Evolutionary conservation across 2,113 vertebrate genomes (phyloP).

Genomic region (Colius striatus): DNA sequence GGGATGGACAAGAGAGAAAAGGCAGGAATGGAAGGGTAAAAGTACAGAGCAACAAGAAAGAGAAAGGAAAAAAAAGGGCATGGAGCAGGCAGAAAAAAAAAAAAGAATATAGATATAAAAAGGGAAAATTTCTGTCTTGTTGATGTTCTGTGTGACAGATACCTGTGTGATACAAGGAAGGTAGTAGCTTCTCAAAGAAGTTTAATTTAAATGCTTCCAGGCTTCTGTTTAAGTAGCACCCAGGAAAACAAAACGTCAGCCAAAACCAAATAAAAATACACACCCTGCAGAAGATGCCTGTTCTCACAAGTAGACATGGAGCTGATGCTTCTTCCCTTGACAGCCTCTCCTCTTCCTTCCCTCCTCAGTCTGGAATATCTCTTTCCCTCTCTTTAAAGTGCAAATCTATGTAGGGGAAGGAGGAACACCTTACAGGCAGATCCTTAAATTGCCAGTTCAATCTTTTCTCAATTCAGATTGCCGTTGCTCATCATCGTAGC

Average conservation of each 20-base stretch:
- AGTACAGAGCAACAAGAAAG: background rate
- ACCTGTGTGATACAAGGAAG: background rate
- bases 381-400: background rate
- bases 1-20: background rate
- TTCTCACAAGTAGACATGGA: background rate
- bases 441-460: background rate
- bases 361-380: background rate
- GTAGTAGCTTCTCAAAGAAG: background rate
- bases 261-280: background rate
- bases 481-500: background rate
- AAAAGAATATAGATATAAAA: background rate
- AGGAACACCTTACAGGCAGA: background rate
- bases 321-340: background rate
- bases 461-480: background rate
- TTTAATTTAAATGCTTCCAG: background rate
- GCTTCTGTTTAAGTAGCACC: background rate
- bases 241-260: background rate
- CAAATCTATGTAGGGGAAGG: fast-evolving
- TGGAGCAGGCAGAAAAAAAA: background rate
- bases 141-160: background rate
- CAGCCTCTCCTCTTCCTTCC: background rate
- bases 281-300: background rate
- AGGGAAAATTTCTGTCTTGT: background rate
- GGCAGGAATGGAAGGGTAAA: background rate
- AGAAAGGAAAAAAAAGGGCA: background rate